Conservation (phyloP, 2,113 vertebrate genomes). For the Nothoprocta pentlandii region DNA sequence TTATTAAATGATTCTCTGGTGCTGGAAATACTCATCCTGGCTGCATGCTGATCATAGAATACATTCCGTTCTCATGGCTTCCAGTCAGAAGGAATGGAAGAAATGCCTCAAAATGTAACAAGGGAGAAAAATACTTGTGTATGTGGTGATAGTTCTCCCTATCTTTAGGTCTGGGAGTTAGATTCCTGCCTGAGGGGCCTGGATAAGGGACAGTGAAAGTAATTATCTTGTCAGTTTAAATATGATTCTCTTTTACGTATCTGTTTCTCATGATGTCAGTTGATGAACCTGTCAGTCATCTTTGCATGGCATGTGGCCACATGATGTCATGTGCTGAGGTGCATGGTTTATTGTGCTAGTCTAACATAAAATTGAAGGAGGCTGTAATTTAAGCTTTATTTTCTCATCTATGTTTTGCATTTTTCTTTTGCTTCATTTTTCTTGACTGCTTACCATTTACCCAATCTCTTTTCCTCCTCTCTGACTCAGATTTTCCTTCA, state of each 20-base stretch:
- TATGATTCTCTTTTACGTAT: background rate
- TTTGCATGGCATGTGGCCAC: conserved; percentile 18
- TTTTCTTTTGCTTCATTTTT: background rate
- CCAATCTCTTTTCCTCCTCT: background rate
- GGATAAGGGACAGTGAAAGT: conserved; percentile 13
- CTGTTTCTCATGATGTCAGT: conserved; percentile 34
- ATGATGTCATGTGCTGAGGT: conserved; percentile 24
- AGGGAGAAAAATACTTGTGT: conserved; percentile 25
- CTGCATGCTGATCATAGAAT: conserved; percentile 40
- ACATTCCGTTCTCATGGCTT: conserved; percentile 51
- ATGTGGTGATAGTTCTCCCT: background rate
- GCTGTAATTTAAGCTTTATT: background rate
- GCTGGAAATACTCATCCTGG: conserved; percentile 29
- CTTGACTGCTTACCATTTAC: background rate
- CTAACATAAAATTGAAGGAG: background rate
- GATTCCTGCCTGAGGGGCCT: conserved; percentile 34
- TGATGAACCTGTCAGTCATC: conserved; percentile 39
- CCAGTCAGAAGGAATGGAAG: conserved; percentile 15
- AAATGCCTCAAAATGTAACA: conserved; percentile 37
- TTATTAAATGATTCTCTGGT: conserved; percentile 30
- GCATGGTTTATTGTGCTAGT: background rate
- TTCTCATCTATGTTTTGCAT: background rate
- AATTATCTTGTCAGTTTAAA: conserved; percentile 55
- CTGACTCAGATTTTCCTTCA: background rate
- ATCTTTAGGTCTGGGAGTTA: conserved; percentile 37